These are phyloP conservation scores for Drosophila takahashii DNA, from an alignment of 1,140 invertebrate genomes.

Conservation along the genomic window DNA sequence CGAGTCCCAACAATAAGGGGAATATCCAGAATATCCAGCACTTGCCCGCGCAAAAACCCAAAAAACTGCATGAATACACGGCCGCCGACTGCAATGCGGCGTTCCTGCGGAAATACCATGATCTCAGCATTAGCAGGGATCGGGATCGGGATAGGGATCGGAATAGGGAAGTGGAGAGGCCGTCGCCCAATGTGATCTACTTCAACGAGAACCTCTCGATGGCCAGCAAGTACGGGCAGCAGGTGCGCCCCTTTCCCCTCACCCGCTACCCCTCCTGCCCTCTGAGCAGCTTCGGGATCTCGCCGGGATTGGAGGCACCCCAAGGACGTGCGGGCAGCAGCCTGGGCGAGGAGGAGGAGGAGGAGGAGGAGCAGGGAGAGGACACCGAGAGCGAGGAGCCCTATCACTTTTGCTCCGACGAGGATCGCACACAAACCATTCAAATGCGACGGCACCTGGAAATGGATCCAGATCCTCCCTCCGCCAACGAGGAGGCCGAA, in stretches of 20 bases:
- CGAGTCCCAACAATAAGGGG: conserved; percentile 9
- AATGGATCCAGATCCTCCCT: conserved; percentile 1
- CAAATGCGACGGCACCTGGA: conserved; percentile 41
- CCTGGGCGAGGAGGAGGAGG: conserved; percentile 59
- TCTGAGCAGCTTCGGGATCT: conserved; percentile 57
- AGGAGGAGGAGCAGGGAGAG: too few species aligned
- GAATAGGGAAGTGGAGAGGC: conserved; percentile 20
- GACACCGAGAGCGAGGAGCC: conserved; percentile 64
- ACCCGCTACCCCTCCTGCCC: conserved; percentile 73
- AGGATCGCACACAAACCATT: conserved; percentile 63
- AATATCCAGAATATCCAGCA: conserved; percentile 12
- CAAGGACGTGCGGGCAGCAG: conserved; percentile 53
- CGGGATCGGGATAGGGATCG: conserved; percentile 32
- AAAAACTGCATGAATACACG: conserved; percentile 75
- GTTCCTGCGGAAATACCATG: conserved; percentile 75
- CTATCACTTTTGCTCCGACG: conserved; percentile 75
- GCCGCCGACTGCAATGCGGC: conserved; percentile 74
- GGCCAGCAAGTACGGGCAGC: conserved; percentile 79
- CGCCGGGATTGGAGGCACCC: not conserved
- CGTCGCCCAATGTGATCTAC: conserved; percentile 67
- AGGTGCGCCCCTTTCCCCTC: conserved; percentile 58
- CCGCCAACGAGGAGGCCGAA: conserved; percentile 28
- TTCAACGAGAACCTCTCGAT: conserved; percentile 84
- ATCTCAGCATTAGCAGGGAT: conserved; percentile 55
- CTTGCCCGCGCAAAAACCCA: conserved; percentile 55